A percentile compares a stretch with the other conserved stretches of the same genome.
These are phyloP conservation scores for Notothenia coriiceps DNA, from an alignment of 2,113 vertebrate genomes.

Conservation along the genomic window DNA sequence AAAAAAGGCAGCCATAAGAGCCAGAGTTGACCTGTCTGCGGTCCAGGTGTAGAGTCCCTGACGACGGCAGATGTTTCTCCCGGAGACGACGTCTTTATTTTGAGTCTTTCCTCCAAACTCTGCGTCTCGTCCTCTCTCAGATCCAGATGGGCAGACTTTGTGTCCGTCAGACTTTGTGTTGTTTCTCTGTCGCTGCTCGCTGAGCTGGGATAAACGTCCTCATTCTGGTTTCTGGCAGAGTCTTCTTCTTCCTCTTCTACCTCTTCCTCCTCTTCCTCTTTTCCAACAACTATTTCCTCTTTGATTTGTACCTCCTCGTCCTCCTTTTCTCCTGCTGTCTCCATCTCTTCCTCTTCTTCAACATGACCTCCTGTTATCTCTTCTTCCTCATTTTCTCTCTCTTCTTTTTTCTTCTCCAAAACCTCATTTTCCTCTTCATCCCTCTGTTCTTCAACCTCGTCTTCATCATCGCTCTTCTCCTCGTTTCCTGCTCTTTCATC, in stretches of 20 bases:
- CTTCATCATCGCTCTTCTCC: neutral
- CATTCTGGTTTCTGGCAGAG: conserved; percentile 16
- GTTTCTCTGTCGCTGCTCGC: conserved; percentile 32
- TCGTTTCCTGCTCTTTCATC: neutral
- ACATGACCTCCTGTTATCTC: no score
- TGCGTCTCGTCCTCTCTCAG: neutral
- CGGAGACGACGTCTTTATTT: neutral
- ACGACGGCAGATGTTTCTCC: neutral
- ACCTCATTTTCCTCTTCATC: neutral
- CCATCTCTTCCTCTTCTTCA: neutral
- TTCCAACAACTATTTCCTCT: no score
- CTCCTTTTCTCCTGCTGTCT: neutral
- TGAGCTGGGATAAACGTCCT: conserved; percentile 45
- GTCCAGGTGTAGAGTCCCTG: neutral
- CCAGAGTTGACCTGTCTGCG: conserved; percentile 13
- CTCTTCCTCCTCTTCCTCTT: no score
- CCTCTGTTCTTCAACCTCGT: neutral
- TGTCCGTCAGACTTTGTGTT: neutral
- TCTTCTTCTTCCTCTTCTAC: no score
- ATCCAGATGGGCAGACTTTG: neutral
- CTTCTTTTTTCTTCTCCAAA: neutral
- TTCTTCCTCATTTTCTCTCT: neutral
- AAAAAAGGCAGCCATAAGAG: neutral
- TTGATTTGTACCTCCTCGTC: neutral
- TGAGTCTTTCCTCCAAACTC: neutral